These are phyloP conservation scores for Spinus olivaceus DNA, from an alignment of 2,797 vertebrate genomes.

Conservation along the genomic window DNA sequence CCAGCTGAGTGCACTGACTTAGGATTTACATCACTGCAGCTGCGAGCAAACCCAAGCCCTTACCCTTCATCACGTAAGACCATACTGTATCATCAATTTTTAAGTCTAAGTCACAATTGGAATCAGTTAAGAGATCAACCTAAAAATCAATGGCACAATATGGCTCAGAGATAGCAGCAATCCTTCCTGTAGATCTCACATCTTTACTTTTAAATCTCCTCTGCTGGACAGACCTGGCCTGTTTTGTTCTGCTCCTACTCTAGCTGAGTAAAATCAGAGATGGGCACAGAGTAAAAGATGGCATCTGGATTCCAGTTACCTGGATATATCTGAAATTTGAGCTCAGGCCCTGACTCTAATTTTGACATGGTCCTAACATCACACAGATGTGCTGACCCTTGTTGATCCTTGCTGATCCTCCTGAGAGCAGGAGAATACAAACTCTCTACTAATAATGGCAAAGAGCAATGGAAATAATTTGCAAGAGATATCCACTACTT, in stretches of 20 bases:
- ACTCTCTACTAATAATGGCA: background rate
- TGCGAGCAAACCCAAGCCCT: background rate
- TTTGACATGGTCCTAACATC: background rate
- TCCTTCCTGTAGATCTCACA: slow-evolving; percentile 38
- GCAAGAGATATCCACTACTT: background rate
- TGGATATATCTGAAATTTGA: background rate
- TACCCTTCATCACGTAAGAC: background rate
- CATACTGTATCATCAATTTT: background rate
- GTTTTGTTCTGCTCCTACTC: background rate
- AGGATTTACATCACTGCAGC: background rate
- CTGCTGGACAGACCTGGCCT: background rate
- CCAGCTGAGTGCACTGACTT: background rate
- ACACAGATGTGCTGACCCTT: background rate
- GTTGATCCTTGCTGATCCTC: background rate
- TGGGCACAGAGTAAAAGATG: background rate
- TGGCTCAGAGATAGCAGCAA: slow-evolving; percentile 33
- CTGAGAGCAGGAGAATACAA: background rate
- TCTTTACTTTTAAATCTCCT: slow-evolving; percentile 33
- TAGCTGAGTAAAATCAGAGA: background rate
- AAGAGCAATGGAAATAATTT: background rate
- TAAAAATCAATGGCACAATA: slow-evolving; percentile 50
- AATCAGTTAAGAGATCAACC: slow-evolving; percentile 51
- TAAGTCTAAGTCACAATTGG: background rate
- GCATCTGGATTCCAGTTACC: background rate
- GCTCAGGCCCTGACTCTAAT: background rate